Conservation (phyloP, 1,140 invertebrate species). For the Lucilia cuprina region DNA sequence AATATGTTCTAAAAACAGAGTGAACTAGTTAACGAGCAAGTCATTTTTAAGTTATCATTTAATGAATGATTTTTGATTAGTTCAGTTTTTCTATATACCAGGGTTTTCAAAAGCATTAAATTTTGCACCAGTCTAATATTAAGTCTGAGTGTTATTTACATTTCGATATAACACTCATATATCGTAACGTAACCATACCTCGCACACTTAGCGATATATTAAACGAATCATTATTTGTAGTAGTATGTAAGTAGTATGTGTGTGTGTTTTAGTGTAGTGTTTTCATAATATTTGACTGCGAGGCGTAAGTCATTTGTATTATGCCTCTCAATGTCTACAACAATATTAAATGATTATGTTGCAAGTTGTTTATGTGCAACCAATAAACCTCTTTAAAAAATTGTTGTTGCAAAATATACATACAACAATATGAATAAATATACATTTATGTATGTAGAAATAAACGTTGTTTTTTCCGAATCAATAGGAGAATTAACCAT, state of each 20-base stretch:
- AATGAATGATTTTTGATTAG: too few species aligned
- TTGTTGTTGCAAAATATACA: background rate
- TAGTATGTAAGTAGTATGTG: background rate
- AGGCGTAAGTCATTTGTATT: slow-evolving; percentile 12
- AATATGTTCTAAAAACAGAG: too few species aligned
- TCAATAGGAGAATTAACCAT: background rate
- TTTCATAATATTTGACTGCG: background rate
- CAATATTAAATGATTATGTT: background rate
- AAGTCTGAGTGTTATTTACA: too few species aligned
- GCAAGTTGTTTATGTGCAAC: slow-evolving; percentile 14
- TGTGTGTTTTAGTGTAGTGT: background rate
- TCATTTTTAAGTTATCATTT: too few species aligned
- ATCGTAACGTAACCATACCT: too few species aligned
- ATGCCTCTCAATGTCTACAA: slow-evolving; percentile 10
- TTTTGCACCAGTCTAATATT: too few species aligned
- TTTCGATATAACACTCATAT: too few species aligned
- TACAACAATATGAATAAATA: background rate
- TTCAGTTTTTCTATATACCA: too few species aligned
- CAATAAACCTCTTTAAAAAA: background rate
- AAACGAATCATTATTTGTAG: too few species aligned
- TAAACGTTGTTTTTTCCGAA: background rate
- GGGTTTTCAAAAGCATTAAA: too few species aligned
- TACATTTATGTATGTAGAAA: background rate
- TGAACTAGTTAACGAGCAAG: too few species aligned
- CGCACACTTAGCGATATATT: too few species aligned